Base-by-base conservation (phyloP, 2,797 vertebrate species). In the Prunella strophiata region DNA sequence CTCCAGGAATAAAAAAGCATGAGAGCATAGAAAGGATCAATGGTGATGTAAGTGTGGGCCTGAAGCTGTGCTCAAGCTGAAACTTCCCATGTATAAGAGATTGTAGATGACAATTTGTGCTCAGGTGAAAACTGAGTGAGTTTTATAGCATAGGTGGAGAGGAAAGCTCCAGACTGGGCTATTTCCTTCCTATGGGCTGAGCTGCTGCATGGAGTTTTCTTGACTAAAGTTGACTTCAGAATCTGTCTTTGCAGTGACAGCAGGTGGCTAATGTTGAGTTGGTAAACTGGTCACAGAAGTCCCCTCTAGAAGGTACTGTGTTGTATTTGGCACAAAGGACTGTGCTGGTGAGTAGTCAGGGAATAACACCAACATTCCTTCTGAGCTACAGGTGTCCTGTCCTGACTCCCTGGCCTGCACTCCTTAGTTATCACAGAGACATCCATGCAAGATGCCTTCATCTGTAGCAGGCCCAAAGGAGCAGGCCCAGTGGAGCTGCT, bases 131-230 rank as follows among this genome's bases (percentile, higher is more conserved):
- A 25, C 23, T 19, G 32, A 74, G 32, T 43, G 10, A 52, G 5
- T 45, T 84, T 80, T 74, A 40, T 26, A 59, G 18, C 2, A 1
- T 3, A n/a, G 9, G 18, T 71, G 32, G 15, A 93, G 42, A 74
- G 32, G 32, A 54, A 80, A 36, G 13, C 7, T 86, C 61, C 6
- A 11, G 23, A 32, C 9, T 66, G 27, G 62, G 8, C 34, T 61
- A 18, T 74, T 59, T 75, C 67, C 29, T 48, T 84, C 16, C 6
- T 48, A 34, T 13, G 9, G 20, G 22, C 38, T 78, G 32, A 87
- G 32, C 12, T 68, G 13, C 12, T 75, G 23, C 0, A 0, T 19
- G 10, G 11, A 40, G 13, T 22, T 65, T 81, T 82, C 58, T 65
- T 68, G 54, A 43, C 38, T 65, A 15, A 58, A 78, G 20, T 51